These are phyloP conservation scores for Struthio camelus DNA, from an alignment of 2,113 vertebrate species.

Conservation along the genomic window DNA sequence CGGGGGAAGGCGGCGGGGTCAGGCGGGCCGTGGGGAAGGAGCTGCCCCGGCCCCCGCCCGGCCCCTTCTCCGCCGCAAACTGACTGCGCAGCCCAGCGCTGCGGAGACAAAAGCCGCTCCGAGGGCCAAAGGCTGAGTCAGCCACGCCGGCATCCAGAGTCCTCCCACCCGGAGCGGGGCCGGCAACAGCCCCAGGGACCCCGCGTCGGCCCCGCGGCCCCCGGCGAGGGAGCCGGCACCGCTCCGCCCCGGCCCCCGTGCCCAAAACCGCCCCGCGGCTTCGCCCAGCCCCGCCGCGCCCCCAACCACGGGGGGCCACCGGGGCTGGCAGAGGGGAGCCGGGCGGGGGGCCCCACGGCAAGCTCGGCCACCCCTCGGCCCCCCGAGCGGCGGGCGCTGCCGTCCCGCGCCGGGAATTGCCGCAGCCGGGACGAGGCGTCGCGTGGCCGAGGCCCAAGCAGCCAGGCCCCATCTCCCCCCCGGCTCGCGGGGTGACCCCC, in stretches of 20 bases:
- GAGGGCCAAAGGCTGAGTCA: constrained; percentile 64
- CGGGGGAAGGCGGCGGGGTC: neutral
- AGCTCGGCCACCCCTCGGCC: rapidly evolving
- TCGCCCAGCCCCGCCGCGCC: neutral
- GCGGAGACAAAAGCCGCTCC: constrained; percentile 59
- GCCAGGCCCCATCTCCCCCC: neutral
- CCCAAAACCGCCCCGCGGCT: rapidly evolving
- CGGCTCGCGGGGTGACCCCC: too few species aligned
- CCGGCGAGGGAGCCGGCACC: rapidly evolving
- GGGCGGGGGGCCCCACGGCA: neutral
- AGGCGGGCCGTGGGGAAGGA: neutral
- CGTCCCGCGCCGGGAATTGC: too few species aligned
- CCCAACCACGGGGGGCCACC: neutral
- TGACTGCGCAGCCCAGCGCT: neutral
- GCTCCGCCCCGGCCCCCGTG: rapidly evolving
- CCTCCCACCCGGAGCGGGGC: constrained; percentile 53
- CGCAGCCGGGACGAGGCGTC: neutral
- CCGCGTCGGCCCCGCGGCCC: neutral
- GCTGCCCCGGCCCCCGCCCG: neutral
- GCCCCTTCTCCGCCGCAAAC: neutral
- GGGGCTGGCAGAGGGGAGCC: neutral
- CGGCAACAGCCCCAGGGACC: constrained; percentile 47
- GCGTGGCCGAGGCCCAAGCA: neutral
- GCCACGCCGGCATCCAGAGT: constrained; percentile 47
- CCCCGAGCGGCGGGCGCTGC: neutral